Evolutionary conservation across 2,888 invertebrate genomes (phyloP), one percentile per base, ranked within the genome.

Genomic region (Sphaerophoria rueppellii): DNA sequence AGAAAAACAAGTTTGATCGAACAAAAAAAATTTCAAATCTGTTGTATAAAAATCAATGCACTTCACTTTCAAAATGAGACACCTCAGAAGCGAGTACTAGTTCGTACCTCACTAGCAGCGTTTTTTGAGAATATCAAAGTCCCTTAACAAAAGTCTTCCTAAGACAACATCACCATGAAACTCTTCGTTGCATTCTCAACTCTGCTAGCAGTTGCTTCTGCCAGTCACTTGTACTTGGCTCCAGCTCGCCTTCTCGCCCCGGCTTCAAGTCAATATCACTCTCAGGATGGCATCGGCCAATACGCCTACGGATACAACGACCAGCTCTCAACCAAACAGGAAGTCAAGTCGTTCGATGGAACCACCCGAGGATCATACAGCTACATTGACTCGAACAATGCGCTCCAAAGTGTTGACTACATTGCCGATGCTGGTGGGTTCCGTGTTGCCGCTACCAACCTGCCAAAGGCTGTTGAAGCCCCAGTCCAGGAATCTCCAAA

Each of bases 361-460:
- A 90, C 93, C 54, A 94, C 93, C 4, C 92, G 93, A 6, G 95
- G 95, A 58, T 92, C 92, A 16, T 94, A 94, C 89, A 93, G 93
- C 83, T 94, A 94, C 89, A 88, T 94, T 37, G 94, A 94, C 90
- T 93, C 93, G 5, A 90, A 93, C 55, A 94, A 94, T 5, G 89
- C 93, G 86, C 88, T 93, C 3, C 94, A 94, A 89, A 92, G 92
- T 0, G 94, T 93, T 35, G 92, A 93, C 87, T 94, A 94, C 89
- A 92, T 92, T 14, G 93, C 94, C 43, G 94, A 94, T 89, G 90
- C 90, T 40, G 90, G 91, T 83, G 94, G 94, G 34, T 94, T 94
- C 90, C 93, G 94, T 82, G 93, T 94, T 40, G 93, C 94, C 1
- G 94, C 93, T 76, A 94, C 94, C 35, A 94, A 94, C 89, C 89